Percentiles rank a stretch among this genome's conserved stretches.
These are phyloP conservation scores for Ecliptopera silaceata DNA, from an alignment of 2,888 invertebrate genomes.

Conservation along the genomic window DNA sequence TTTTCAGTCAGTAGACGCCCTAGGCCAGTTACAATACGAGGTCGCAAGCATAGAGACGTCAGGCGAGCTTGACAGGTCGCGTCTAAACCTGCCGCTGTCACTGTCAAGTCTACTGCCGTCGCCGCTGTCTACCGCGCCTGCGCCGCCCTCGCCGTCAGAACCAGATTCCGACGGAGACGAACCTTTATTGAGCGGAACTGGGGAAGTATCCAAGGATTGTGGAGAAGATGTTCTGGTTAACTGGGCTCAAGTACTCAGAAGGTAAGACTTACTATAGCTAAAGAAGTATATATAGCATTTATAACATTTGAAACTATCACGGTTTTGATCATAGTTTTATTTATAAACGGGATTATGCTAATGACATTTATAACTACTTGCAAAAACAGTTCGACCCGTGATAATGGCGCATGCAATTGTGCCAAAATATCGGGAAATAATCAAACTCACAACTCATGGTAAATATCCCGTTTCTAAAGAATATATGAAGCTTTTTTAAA, in stretches of 20 bases:
- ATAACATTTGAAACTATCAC: too few species aligned
- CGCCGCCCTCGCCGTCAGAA: conserved; percentile 89
- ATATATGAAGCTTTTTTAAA: too few species aligned
- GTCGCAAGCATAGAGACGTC: conserved; percentile 91
- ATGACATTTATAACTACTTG: too few species aligned
- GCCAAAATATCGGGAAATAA: too few species aligned
- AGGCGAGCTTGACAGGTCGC: conserved; percentile 89
- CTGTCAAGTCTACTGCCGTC: conserved; percentile 89
- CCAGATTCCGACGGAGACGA: conserved; percentile 95
- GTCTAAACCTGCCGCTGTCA: conserved; percentile 88
- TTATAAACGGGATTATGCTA: too few species aligned
- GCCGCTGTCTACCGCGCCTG: conserved; percentile 88
- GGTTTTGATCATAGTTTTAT: too few species aligned
- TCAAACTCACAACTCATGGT: too few species aligned
- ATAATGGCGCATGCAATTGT: too few species aligned
- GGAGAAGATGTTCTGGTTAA: conserved; percentile 95
- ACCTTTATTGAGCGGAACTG: conserved; percentile 98
- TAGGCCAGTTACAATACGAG: conserved; percentile 86
- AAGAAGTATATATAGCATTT: too few species aligned
- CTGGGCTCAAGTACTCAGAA: conserved; percentile 94
- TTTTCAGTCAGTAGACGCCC: conserved; percentile 82
- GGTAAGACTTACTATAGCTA: conserved; percentile 62
- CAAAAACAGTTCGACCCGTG: too few species aligned
- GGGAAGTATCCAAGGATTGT: conserved; percentile 98
- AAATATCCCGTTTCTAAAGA: too few species aligned